Conservation (phyloP, 2,113 vertebrate genomes). For the Apodemus sylvaticus region DNA sequence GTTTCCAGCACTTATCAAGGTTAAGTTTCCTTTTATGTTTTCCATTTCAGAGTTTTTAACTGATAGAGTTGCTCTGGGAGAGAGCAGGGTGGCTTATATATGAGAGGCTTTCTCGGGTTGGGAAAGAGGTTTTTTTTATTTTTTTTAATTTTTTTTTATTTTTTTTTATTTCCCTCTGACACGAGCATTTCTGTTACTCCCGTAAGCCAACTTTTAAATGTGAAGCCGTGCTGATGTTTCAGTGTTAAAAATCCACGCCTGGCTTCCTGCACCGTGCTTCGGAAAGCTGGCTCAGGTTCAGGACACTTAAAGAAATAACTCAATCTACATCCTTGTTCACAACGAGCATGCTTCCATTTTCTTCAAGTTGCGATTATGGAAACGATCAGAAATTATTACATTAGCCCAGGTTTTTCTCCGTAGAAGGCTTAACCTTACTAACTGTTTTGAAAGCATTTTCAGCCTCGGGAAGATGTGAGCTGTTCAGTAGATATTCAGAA, state of each 20-base stretch:
- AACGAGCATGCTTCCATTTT: neutral
- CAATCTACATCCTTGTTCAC: conserved; percentile 1
- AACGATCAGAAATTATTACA: neutral
- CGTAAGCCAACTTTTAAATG: conserved; percentile 1
- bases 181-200: neutral
- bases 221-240: neutral
- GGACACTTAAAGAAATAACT: conserved; percentile 20
- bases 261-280: neutral
- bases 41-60: conserved; percentile 16
- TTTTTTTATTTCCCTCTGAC: neutral
- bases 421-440: neutral
- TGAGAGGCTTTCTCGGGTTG: neutral
- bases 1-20: neutral
- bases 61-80: neutral
- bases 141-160: neutral
- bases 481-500: neutral
- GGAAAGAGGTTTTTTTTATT: neutral
- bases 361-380: neutral
- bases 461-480: neutral
- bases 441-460: neutral
- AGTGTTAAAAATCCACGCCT: neutral
- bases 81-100: neutral
- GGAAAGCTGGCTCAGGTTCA: conserved; percentile 6
- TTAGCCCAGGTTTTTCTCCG: neutral
- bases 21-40: conserved; percentile 12